Evolutionary conservation across 2,888 invertebrate species (phyloP).

Genomic region (Hirtodrosophila cameraria): DNA sequence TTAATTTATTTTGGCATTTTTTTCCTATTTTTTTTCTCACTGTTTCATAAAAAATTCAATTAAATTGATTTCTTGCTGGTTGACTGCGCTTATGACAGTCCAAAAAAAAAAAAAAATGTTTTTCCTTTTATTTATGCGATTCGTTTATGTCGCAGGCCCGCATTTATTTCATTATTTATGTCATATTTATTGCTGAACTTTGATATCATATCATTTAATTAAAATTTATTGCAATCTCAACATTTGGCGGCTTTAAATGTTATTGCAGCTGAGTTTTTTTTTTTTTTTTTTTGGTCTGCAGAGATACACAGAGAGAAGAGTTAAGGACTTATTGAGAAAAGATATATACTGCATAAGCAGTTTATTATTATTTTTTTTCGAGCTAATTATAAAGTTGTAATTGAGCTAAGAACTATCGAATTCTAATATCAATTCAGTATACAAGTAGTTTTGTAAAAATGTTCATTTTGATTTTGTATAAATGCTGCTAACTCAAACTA

Average conservation of each 20-base stretch:
- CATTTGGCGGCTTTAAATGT: conserved; percentile 9
- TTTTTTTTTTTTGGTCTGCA: not conserved
- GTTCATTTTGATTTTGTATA: not conserved
- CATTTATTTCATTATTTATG: conserved; percentile 4
- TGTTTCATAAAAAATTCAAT: conserved; percentile 40
- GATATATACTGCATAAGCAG: conserved; percentile 10
- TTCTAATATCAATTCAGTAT: not conserved
- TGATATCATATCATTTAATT: conserved; percentile 44
- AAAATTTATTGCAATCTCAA: conserved; percentile 34
- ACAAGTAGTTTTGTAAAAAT: not conserved
- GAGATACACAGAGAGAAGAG: not conserved
- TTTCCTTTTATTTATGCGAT: conserved; percentile 22
- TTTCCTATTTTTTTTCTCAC: conserved; percentile 9
- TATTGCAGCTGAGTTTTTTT: not conserved
- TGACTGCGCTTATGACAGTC: conserved; percentile 3
- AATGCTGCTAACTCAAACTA: no score
- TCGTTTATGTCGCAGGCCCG: conserved; percentile 5
- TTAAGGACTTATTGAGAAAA: not conserved
- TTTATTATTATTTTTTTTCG: not conserved
- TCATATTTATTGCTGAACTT: conserved; percentile 31
- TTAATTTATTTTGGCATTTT: conserved; percentile 50
- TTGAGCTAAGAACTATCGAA: not conserved
- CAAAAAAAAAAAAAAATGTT: not conserved
- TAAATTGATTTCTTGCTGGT: conserved; percentile 35
- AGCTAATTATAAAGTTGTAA: conserved; percentile 1